These are phyloP conservation scores for Campylomormyrus tamandua DNA, from an alignment of 2,113 vertebrate genomes.

Conservation along the genomic window DNA sequence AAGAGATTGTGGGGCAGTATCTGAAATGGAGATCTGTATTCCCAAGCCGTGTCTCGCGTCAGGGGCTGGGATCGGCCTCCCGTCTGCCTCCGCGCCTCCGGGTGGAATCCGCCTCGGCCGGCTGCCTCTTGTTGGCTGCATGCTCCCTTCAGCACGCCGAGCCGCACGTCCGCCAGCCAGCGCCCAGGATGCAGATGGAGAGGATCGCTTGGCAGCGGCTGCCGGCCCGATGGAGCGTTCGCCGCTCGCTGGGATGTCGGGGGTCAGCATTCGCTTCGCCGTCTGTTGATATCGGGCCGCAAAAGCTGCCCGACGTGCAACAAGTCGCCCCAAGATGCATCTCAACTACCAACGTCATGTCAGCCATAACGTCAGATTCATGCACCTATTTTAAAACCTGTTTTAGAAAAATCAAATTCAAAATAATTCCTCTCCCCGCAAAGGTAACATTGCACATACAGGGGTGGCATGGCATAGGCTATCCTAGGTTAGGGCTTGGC, in stretches of 20 bases:
- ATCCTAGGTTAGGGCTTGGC: background rate
- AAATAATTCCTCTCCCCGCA: background rate
- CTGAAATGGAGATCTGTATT: constrained; percentile 69
- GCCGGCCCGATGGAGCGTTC: background rate
- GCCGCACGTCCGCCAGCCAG: background rate
- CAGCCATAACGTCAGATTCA: background rate
- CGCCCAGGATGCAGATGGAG: background rate
- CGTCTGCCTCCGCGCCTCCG: constrained; percentile 11
- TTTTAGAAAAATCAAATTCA: background rate
- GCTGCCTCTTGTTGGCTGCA: constrained; percentile 15
- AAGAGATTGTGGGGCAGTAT: constrained; percentile 62
- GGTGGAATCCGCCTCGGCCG: constrained; percentile 14
- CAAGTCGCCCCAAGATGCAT: background rate
- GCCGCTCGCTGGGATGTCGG: background rate
- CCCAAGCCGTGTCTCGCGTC: constrained; percentile 55
- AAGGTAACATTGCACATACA: background rate
- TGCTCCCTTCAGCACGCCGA: background rate
- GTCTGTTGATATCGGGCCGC: too few relatives aligned
- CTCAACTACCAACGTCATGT: background rate
- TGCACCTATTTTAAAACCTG: background rate
- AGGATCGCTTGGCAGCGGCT: background rate
- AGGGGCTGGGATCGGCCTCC: constrained; percentile 48
- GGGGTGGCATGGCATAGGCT: background rate
- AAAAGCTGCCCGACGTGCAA: background rate
- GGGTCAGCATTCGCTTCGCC: too few relatives aligned